Percentiles rank a stretch among this genome's conserved stretches.
These are phyloP conservation scores for Drosophila aff. DNA, from an alignment of 1,140 invertebrate species.

Conservation along the genomic window DNA sequence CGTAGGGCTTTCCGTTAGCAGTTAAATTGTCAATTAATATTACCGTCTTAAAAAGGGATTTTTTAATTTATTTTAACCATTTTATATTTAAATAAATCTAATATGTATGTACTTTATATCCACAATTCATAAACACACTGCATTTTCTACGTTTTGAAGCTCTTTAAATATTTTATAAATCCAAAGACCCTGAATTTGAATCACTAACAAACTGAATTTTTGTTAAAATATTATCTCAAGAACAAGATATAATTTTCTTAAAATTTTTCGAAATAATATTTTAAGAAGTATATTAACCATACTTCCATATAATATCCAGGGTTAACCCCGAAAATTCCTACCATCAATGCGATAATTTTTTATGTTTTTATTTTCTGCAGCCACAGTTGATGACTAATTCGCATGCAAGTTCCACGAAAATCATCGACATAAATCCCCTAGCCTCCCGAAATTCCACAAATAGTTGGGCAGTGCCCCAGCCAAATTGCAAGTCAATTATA, in stretches of 20 bases:
- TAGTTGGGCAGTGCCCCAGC: conserved; percentile 67
- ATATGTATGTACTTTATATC: too few relatives aligned
- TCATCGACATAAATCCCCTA: conserved; percentile 20
- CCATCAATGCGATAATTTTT: conserved; percentile 35
- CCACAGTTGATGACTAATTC: conserved; percentile 69
- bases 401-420: conserved; percentile 82
- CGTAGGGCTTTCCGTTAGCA: background rate
- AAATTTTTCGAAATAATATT: background rate
- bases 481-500: conserved; percentile 84
- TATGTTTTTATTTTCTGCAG: conserved; percentile 41
- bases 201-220: background rate
- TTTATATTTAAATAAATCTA: background rate
- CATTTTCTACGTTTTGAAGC: background rate
- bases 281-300: background rate
- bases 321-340: conserved; percentile 33
- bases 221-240: background rate
- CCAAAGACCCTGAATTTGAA: background rate
- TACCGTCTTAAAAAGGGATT: too few relatives aligned
- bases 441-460: conserved; percentile 54
- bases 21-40: background rate
- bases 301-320: conserved; percentile 1
- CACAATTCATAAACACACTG: too few relatives aligned
- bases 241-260: background rate
- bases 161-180: background rate
- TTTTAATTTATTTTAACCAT: too few relatives aligned